phyloP scores from a whole-genome alignment of 2,888 invertebrate genomes.

The Tenthredo distinguenda region DNA sequence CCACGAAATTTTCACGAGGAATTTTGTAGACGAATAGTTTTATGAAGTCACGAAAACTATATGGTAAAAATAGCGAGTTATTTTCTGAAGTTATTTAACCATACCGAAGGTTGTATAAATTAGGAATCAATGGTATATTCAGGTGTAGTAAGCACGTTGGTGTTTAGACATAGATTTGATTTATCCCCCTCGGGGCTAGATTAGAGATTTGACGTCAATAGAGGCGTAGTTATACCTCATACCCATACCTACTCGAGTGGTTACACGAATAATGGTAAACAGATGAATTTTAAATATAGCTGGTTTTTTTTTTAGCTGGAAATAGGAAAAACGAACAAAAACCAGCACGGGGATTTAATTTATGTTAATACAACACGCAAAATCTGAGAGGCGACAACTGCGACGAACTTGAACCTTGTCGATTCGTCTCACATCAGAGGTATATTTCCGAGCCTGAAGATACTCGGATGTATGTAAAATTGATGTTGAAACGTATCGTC shows the following conservation, averaged over 20 bases:
- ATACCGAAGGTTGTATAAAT: background rate
- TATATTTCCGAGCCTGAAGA: background rate
- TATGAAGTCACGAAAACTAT: background rate
- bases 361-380: conserved; percentile 10
- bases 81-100: background rate
- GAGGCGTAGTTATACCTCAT: background rate
- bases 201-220: conserved; percentile 24
- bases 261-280: background rate
- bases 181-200: background rate
- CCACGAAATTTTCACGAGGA: background rate
- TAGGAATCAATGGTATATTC: background rate
- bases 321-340: background rate
- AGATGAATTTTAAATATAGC: background rate
- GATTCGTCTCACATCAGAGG: background rate
- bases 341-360: background rate
- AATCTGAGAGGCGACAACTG: background rate
- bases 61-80: background rate
- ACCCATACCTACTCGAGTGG: background rate
- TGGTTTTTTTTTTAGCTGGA: background rate
- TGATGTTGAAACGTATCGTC: background rate
- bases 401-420: background rate
- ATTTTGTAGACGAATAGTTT: background rate
- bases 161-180: background rate
- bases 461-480: background rate
- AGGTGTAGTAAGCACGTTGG: background rate